A percentile compares a stretch with the other conserved stretches of the same genome.
Conservation (phyloP, 2,888 invertebrate genomes). For the Steinernema hermaphroditum region DNA sequence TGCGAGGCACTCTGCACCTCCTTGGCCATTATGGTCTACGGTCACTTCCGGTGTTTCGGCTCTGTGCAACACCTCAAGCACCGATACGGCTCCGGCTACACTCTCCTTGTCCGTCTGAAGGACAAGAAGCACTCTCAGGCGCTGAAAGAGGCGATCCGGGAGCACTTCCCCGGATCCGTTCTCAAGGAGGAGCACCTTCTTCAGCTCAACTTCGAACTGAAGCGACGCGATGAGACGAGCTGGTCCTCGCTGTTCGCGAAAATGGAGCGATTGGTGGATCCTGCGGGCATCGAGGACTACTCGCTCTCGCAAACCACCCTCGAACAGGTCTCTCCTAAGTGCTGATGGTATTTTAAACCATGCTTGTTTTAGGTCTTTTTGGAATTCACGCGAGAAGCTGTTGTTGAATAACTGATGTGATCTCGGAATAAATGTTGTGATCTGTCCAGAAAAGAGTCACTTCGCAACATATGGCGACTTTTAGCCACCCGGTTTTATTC, state of each 20-base stretch:
- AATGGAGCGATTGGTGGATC: slow-evolving; percentile 69
- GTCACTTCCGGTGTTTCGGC: slow-evolving; percentile 77
- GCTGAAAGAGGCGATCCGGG: slow-evolving; percentile 67
- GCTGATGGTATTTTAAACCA: neutral
- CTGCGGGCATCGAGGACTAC: slow-evolving; percentile 73
- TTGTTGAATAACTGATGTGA: too few relatives aligned
- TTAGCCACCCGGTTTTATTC: too few relatives aligned
- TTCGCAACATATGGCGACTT: too few relatives aligned
- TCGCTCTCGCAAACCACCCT: slow-evolving; percentile 79
- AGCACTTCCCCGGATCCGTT: slow-evolving; percentile 72
- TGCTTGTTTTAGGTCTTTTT: slow-evolving; percentile 42
- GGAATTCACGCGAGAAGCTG: slow-evolving; percentile 47
- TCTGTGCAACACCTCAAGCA: slow-evolving; percentile 77
- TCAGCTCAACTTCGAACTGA: slow-evolving; percentile 69
- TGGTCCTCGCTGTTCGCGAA: slow-evolving; percentile 69
- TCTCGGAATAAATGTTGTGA: too few relatives aligned
- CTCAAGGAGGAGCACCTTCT: slow-evolving; percentile 70
- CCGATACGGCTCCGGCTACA: slow-evolving; percentile 52
- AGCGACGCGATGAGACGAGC: slow-evolving; percentile 58
- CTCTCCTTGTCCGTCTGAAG: slow-evolving; percentile 46
- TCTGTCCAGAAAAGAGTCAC: too few relatives aligned
- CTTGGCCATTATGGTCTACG: slow-evolving; percentile 78
- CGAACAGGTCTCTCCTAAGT: slow-evolving; percentile 74
- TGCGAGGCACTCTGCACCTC: too few relatives aligned
- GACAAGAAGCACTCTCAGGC: slow-evolving; percentile 33